phyloP scores from a whole-genome alignment of 1,140 invertebrate genomes.

The Drosophila tsacasi region DNA sequence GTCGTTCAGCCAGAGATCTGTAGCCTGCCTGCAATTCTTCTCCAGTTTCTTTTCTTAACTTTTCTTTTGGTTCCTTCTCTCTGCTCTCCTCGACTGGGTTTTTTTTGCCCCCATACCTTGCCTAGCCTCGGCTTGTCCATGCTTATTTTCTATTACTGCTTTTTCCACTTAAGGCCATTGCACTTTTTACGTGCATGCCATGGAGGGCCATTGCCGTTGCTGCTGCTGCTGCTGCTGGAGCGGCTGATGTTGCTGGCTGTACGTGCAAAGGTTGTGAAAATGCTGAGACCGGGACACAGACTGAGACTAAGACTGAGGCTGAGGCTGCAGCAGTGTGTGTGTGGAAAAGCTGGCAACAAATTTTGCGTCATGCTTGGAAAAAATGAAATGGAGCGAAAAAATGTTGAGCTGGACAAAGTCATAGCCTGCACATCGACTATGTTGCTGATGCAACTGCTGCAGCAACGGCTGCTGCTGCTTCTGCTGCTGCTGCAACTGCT shows the following conservation, averaged over 20 bases:
- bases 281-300: constrained; percentile 60
- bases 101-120: constrained; percentile 52
- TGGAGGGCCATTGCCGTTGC: constrained; percentile 80
- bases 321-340: constrained; percentile 19
- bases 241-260: constrained; percentile 57
- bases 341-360: constrained; percentile 83
- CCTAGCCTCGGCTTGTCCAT: constrained; percentile 53
- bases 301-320: constrained; percentile 23
- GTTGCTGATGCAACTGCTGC: constrained; percentile 18
- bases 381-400: constrained; percentile 84
- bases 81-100: constrained; percentile 36
- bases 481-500: constrained; percentile 37
- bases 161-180: constrained; percentile 84
- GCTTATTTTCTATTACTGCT: constrained; percentile 84
- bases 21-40: constrained; percentile 56
- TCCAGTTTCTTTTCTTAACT: constrained; percentile 40
- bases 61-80: constrained; percentile 58
- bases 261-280: constrained; percentile 83
- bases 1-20: constrained; percentile 73
- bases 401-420: constrained; percentile 78
- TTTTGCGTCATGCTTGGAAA: constrained; percentile 83
- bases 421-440: constrained; percentile 60
- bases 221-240: constrained; percentile 43
- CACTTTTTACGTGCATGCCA: constrained; percentile 84
- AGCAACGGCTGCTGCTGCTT: constrained; percentile 30